Conservation (phyloP, 2,113 vertebrate genomes). For the Dipodomys merriami region DNA sequence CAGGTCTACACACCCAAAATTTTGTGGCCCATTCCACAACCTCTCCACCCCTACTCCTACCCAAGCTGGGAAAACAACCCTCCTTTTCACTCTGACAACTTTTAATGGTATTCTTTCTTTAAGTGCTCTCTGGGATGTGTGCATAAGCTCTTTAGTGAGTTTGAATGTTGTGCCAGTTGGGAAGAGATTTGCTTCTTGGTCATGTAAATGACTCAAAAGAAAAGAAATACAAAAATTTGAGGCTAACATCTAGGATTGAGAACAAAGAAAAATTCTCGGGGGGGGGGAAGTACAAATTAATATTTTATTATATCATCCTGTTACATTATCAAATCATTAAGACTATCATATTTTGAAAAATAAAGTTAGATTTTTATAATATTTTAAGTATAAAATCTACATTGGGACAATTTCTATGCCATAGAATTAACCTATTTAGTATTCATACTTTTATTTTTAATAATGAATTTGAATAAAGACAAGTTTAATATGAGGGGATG, state of each 20-base stretch:
- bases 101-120: background rate
- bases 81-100: background rate
- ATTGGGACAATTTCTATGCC: conserved; percentile 45
- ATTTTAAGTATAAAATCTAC: conserved; percentile 35
- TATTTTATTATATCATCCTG: conserved; percentile 33
- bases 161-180: conserved; percentile 39
- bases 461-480: conserved; percentile 22
- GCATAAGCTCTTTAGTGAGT: background rate
- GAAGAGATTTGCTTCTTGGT: conserved; percentile 30
- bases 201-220: conserved; percentile 12
- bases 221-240: conserved; percentile 24
- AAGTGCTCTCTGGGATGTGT: background rate
- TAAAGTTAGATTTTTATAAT: conserved; percentile 20
- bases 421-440: conserved; percentile 49
- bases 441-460: conserved; percentile 56
- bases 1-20: background rate
- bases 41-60: background rate
- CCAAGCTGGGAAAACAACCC: background rate
- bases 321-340: conserved; percentile 11
- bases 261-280: background rate
- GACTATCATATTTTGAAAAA: background rate
- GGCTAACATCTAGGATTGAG: background rate
- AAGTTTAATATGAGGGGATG: conserved; percentile 30
- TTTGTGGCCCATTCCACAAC: background rate
- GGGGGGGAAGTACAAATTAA: conserved; percentile 18